These are phyloP conservation scores for Hirundichthys speculiger DNA, from an alignment of 2,113 vertebrate species.

Conservation along the genomic window DNA sequence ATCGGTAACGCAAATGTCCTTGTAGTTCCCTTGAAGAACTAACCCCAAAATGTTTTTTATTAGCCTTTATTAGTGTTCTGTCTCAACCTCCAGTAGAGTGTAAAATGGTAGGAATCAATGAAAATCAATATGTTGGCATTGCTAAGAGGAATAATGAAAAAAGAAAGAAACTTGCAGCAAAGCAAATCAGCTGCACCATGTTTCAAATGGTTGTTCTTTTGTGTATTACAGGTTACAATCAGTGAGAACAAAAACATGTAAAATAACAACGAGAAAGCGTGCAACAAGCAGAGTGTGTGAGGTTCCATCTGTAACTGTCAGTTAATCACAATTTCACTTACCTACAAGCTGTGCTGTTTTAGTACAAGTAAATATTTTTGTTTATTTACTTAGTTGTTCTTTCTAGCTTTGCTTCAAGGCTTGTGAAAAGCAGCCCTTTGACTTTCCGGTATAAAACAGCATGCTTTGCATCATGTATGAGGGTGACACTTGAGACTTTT, in stretches of 20 bases:
- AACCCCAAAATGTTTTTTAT: slow-evolving; percentile 46
- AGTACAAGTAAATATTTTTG: no score
- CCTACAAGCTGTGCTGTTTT: background rate
- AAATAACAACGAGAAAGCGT: background rate
- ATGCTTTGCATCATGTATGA: slow-evolving; percentile 8
- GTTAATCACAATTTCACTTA: slow-evolving; percentile 28
- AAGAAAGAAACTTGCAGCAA: slow-evolving; percentile 45
- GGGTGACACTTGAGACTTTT: slow-evolving; percentile 13
- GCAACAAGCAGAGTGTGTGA: slow-evolving; percentile 18
- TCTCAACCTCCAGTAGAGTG: slow-evolving; percentile 36
- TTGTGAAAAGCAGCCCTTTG: no score
- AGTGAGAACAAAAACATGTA: slow-evolving; percentile 45
- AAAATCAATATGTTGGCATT: slow-evolving; percentile 59
- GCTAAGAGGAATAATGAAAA: slow-evolving; percentile 38
- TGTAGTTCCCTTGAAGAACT: background rate
- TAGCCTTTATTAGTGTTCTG: slow-evolving; percentile 36
- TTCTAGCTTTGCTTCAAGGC: no score
- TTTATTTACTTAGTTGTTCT: no score
- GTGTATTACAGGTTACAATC: slow-evolving; percentile 58
- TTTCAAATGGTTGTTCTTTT: slow-evolving; percentile 17
- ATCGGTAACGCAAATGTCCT: slow-evolving; percentile 4
- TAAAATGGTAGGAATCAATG: slow-evolving; percentile 54
- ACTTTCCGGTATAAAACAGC: background rate
- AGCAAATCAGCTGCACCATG: slow-evolving; percentile 27
- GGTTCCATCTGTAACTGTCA: slow-evolving; percentile 21